phyloP scores from a whole-genome alignment of 2,888 invertebrate genomes.

The Lymantria monacha region DNA sequence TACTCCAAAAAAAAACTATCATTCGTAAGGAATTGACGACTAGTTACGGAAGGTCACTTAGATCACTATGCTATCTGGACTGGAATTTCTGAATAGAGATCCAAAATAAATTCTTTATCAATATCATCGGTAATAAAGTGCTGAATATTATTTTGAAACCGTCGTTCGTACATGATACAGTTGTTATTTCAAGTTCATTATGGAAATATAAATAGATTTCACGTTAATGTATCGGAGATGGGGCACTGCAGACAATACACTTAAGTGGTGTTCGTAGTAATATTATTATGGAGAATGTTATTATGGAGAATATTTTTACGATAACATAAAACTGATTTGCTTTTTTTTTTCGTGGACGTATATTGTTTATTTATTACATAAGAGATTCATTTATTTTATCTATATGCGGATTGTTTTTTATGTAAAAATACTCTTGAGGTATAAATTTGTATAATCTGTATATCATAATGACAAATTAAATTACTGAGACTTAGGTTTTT shows the following conservation, averaged over 20 bases:
- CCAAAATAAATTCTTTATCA: too few relatives aligned
- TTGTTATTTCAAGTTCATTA: slow-evolving; percentile 13
- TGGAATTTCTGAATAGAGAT: too few relatives aligned
- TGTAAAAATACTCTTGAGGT: too few relatives aligned
- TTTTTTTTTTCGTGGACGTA: neutral
- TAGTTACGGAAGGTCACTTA: too few relatives aligned
- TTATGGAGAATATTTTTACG: slow-evolving; percentile 44
- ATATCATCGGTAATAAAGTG: too few relatives aligned
- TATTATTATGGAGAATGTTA: slow-evolving; percentile 32
- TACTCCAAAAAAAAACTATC: too few relatives aligned
- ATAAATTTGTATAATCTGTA: too few relatives aligned
- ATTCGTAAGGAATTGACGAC: too few relatives aligned
- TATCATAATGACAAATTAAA: too few relatives aligned
- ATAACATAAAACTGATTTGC: slow-evolving; percentile 35
- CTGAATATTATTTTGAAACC: too few relatives aligned
- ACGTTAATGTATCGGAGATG: slow-evolving; percentile 16
- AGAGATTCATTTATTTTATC: neutral
- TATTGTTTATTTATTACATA: neutral
- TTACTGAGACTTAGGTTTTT: too few relatives aligned
- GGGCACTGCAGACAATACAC: slow-evolving; percentile 24
- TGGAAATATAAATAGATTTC: slow-evolving; percentile 19
- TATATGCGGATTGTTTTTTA: neutral
- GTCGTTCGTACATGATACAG: neutral
- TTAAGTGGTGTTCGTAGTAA: slow-evolving; percentile 30
- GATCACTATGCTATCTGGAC: too few relatives aligned